Evolutionary conservation across 2,113 vertebrate genomes (phyloP), one percentile per base, ranked within the genome.

Genomic region (Cisticola juncidis): DNA sequence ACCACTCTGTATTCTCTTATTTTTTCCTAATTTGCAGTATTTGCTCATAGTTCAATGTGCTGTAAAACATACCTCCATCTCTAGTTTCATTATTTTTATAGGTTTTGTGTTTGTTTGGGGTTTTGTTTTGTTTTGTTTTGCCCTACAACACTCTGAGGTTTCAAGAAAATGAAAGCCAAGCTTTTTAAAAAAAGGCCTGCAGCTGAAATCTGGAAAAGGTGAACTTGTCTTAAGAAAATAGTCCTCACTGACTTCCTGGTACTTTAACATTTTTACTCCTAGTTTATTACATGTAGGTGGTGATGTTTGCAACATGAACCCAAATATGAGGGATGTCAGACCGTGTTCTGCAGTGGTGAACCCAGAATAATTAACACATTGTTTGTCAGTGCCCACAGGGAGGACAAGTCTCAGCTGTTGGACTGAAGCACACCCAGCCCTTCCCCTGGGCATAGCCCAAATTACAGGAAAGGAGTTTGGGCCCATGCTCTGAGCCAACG

Each of bases 1-100:
- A 93, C 85, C 93, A 86, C 56, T 92, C 81, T 48, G 25, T 77
- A 88, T 48, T 72, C 47, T 50, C 48, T 70, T 95, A 38, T 95
- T 97, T 96, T 60, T 56, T 48, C 85, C 48, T 64, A 85, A 93
- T 96, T 92, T 78, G 28, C 57, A 58, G 38, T 88, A 68, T 81
- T 90, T 83, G 26, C 36, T 91, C 25, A 36, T 24, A 13, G 35
- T 69, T 95, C 82, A 76, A 35, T 64, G 40, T 68, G 36, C 57
- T 74, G 35, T 90, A 92, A 95, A 95, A 93, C 42, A 88, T 45
- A 47, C 10, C 22, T 48, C n/a, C 24, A 40, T 64, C 38, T 90
- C 58, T 45, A 64, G 35, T 74, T 95, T 66, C 53, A 69, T 84
- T 86, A 50, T 72, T 94, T 90, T 83, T 45, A 45, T 31, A 56